phyloP scores from a whole-genome alignment of 1,140 invertebrate species.

The Drosophila guanche region DNA sequence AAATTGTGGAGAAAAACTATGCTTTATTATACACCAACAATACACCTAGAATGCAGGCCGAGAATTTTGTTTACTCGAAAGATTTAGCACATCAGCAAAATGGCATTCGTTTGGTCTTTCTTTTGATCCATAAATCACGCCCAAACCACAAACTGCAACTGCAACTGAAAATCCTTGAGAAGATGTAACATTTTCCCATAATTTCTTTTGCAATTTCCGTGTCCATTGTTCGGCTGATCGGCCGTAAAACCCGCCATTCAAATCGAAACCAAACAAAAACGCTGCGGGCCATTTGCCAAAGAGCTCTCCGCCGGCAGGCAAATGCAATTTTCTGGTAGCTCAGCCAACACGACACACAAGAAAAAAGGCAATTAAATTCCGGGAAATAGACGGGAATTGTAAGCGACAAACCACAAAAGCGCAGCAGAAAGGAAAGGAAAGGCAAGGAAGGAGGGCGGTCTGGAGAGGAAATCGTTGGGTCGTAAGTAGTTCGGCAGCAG shows the following conservation, averaged over 20 bases:
- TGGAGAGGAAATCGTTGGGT: constrained; percentile 49
- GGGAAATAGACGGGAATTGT: constrained; percentile 49
- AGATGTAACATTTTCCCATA: constrained; percentile 33
- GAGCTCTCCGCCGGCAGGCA: constrained; percentile 17
- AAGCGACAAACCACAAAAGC: constrained; percentile 70
- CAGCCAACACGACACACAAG: constrained; percentile 37
- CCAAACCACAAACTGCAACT: constrained; percentile 20
- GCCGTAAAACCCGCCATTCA: constrained; percentile 61
- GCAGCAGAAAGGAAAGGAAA: constrained; percentile 26
- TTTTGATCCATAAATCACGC: constrained; percentile 39
- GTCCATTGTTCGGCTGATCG: constrained; percentile 55
- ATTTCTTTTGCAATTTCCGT: constrained; percentile 46
- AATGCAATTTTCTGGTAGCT: constrained; percentile 25
- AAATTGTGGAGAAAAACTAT: not conserved
- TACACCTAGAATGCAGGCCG: constrained; percentile 9
- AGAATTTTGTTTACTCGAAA: constrained; percentile 23
- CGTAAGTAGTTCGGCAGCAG: constrained; percentile 41
- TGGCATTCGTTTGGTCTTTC: constrained; percentile 13
- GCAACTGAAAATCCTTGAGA: constrained; percentile 17
- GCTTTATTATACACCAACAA: constrained; percentile 3
- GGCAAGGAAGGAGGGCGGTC: not conserved
- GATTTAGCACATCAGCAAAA: constrained; percentile 1
- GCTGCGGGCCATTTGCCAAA: constrained; percentile 65
- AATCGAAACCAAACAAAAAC: constrained; percentile 52
- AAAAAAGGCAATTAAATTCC: constrained; percentile 76